Evolutionary conservation across 1,140 invertebrate genomes (phyloP).

Genomic region (Drosophila sp.): DNA sequence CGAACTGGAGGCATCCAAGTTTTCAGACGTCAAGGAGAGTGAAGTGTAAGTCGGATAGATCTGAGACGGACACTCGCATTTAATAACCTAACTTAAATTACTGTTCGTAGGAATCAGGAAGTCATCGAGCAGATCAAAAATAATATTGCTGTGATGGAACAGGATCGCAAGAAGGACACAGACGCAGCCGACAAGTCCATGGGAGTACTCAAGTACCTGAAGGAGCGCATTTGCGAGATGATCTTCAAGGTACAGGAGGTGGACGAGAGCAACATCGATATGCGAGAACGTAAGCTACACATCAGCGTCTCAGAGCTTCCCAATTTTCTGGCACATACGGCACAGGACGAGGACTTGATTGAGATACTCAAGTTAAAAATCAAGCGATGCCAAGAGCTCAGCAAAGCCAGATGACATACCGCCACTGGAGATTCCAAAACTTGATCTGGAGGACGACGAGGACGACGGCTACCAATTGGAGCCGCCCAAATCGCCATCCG

Average conservation of each 20-base stretch:
- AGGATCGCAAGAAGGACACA: slow-evolving; percentile 83
- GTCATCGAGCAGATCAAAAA: slow-evolving; percentile 87
- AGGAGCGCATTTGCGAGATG: slow-evolving; percentile 83
- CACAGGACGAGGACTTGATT: slow-evolving; percentile 75
- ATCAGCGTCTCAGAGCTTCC: slow-evolving; percentile 71
- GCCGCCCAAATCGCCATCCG: slow-evolving; percentile 67
- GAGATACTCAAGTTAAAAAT: slow-evolving; percentile 80
- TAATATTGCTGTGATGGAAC: slow-evolving; percentile 86
- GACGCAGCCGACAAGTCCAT: slow-evolving; percentile 85
- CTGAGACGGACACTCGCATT: too few relatives aligned
- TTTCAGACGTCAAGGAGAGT: slow-evolving; percentile 91
- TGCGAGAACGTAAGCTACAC: slow-evolving; percentile 58
- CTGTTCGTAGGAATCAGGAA: slow-evolving; percentile 87
- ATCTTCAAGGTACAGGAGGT: slow-evolving; percentile 84
- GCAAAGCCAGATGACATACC: slow-evolving; percentile 68
- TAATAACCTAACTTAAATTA: too few relatives aligned
- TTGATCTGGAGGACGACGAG: slow-evolving; percentile 72
- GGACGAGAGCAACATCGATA: slow-evolving; percentile 77
- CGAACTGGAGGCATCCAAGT: slow-evolving; percentile 91
- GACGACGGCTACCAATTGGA: slow-evolving; percentile 59
- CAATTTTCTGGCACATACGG: slow-evolving; percentile 70
- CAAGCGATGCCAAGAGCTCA: slow-evolving; percentile 74
- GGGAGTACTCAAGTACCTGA: slow-evolving; percentile 85
- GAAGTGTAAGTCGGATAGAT: slow-evolving; percentile 88
- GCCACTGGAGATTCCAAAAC: slow-evolving; percentile 64